These are phyloP conservation scores for Alca torda DNA, from an alignment of 2,797 vertebrate species.

Conservation along the genomic window DNA sequence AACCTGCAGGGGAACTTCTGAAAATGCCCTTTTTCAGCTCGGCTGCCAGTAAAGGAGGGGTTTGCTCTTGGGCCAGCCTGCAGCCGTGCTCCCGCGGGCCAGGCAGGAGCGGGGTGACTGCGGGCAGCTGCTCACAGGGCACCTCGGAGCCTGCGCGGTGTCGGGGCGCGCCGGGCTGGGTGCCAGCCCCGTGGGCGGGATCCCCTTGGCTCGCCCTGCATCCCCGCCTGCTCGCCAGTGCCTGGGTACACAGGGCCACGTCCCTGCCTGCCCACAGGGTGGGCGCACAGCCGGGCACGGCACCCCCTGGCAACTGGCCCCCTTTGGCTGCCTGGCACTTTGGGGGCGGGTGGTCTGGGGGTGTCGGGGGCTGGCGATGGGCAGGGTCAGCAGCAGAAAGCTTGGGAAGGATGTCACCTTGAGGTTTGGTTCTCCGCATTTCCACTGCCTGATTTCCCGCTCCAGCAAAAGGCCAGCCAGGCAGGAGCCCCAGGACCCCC, in stretches of 20 bases:
- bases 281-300: neutral
- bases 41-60: fast-evolving
- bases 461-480: neutral
- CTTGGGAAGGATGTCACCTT: neutral
- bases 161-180: fast-evolving
- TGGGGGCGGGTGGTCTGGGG: no score
- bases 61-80: neutral
- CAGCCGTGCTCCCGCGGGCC: neutral
- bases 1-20: neutral
- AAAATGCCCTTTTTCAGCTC: neutral
- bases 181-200: fast-evolving
- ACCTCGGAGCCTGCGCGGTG: neutral
- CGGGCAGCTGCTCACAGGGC: neutral
- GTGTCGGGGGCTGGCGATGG: fast-evolving
- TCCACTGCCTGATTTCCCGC: neutral
- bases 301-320: neutral
- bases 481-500: neutral
- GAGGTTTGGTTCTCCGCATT: neutral
- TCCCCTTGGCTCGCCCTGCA: neutral
- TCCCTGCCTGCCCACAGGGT: neutral
- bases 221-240: neutral
- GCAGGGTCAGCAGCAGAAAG: neutral
- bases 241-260: fast-evolving
- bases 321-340: no score
- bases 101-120: neutral